Base-by-base conservation (phyloP, 2,888 invertebrate species). In the Zootermopsis nevadensis region DNA sequence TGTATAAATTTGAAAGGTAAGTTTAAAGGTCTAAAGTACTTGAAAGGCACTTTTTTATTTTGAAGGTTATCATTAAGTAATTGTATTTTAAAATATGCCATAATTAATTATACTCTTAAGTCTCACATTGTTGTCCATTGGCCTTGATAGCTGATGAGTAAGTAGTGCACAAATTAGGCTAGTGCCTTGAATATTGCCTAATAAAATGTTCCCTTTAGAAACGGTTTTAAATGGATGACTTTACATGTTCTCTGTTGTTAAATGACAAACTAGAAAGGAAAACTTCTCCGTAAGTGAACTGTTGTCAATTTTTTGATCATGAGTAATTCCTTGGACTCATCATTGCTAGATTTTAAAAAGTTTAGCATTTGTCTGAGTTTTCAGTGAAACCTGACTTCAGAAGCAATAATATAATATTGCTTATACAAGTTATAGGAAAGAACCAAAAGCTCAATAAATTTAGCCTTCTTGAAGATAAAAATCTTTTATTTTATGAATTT, bases 121-220 rank as follows among this genome's bases (percentile, higher is more conserved):
- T 60, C 60, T 60, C 27, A 27, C 60, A 27, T 60, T 60, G 60
- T 10, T 60, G 4, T 60, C 60, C 27, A 27, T n/a, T 60, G 60
- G 15, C n/a, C 1, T 60, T 60, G 60, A 60, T n/a, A 24, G 1
- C 6, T 0, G 60, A 55, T 19, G 22, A 55, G 12, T 8, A 42
- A 15, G 22, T 55, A 15, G 22, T 55, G 22, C 15, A 55, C 19
- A 55, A 22, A 55, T 55, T 55, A 55, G 55, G 55, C 55, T 55
- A 55, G 55, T 55, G 55, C 55, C 55, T 55, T 55, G 55, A 55
- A 55, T 55, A 55, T 55, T 55, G 55, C 55, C 55, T 60, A 60
- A 60, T 60, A n/a, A 60, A 60, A 12, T 27, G n/a, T 27, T 48
- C 4, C 19, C 19, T 48, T 48, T 60, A 60, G 60, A 27, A 60